Base-by-base conservation (phyloP, 2,113 vertebrate genomes). In the Machaerirhynchus nigripectus region DNA sequence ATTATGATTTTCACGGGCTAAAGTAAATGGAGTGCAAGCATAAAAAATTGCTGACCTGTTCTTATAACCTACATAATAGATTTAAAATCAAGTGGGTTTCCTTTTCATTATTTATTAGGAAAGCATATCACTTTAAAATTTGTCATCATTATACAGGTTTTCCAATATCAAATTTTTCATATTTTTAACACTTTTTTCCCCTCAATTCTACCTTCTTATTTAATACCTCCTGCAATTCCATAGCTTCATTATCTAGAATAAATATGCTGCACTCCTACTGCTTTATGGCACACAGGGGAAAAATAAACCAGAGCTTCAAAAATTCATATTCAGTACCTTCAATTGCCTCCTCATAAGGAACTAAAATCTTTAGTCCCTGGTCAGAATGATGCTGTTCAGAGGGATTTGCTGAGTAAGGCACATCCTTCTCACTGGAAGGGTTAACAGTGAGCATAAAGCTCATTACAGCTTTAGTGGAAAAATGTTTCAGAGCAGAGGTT, bases 211-310 rank as follows among this genome's bases (percentile, higher is more conserved):
- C 59, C 42, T 94, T 82, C 70, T 85, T 79, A 94, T 77, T 86
- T 91, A 94, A 73, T 63, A 59, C 28, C 50, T 91, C 60, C 84
- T 95, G 59, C 83, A 78, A 95, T 88, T 81, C 73, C 59, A 63
- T 8, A 80, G 87, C 86, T 90, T 95, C 83, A 77, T 90, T 92
- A 95, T 61, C 79, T 67, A 84, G 40, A 92, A 88, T 59, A 96
- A 96, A 95, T 77, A 92, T 12, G 31, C 71, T 73, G 71, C 53
- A 84, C 60, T 77, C 89, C 92, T 77, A 42, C 37, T 55, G 83
- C 79, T 95, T 85, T 85, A 76, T 49, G 50, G 90, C 47, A 84
- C 84, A 64, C 59, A 71, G 49, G 50, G 33, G 49, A 70, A 74
- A 92, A 95, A 93, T 33, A 86, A 96, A 84, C 21, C 42, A 73